These are phyloP conservation scores for Agriopis marginaria DNA, from an alignment of 2,888 invertebrate genomes.

Conservation along the genomic window DNA sequence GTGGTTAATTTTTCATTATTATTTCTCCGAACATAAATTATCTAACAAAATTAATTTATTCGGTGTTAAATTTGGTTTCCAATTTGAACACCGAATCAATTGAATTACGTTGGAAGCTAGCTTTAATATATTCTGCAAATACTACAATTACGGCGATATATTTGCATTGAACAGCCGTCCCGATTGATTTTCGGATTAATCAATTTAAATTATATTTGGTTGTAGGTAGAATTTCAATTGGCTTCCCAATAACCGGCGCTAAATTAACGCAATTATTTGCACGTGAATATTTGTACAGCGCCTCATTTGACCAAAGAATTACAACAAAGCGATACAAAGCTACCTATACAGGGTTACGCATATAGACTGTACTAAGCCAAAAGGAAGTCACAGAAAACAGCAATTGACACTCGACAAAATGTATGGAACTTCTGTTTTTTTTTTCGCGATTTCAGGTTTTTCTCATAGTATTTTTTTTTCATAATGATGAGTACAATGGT, in stretches of 20 bases:
- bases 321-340: not conserved
- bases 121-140: not conserved
- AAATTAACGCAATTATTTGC: slow-evolving; percentile 26
- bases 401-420: too few relatives aligned
- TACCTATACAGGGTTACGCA: too few relatives aligned
- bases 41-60: too few relatives aligned
- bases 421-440: too few relatives aligned
- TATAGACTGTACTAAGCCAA: too few relatives aligned
- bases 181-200: not conserved
- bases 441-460: too few relatives aligned
- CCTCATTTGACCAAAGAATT: slow-evolving; percentile 8
- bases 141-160: slow-evolving; percentile 4
- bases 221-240: not conserved
- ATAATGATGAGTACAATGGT: too few relatives aligned
- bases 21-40: too few relatives aligned
- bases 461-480: too few relatives aligned
- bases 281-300: slow-evolving; percentile 25
- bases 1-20: too few relatives aligned
- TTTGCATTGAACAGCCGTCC: not conserved
- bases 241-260: slow-evolving; percentile 3
- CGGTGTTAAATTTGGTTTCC: not conserved
- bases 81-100: not conserved
- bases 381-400: too few relatives aligned
- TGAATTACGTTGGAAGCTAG: not conserved
- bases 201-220: slow-evolving; percentile 19